Conservation (phyloP, 1,140 invertebrate genomes). For the Drosophila melanogaster region Release_6_plus_ISO1_MT NT_037436.4:774001-774500, state of each 20-base stretch:
- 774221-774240: slow-evolving; percentile 72
- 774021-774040: slow-evolving; percentile 19
- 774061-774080: slow-evolving; percentile 56
- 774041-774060: slow-evolving; percentile 51
- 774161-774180: not conserved
- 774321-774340: not conserved
- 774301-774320: not conserved
- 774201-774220: slow-evolving; percentile 45
- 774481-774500: slow-evolving; percentile 6
- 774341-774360: no score
- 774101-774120: slow-evolving; percentile 51
- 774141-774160: slow-evolving; percentile 27
- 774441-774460: not conserved
- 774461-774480: slow-evolving; percentile 1
- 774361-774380: no score
- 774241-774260: slow-evolving; percentile 56
- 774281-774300: slow-evolving; percentile 17
- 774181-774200: slow-evolving; percentile 15
- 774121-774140: slow-evolving; percentile 58
- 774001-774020: not conserved
- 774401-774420: not conserved
- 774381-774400: no score
- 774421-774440: not conserved
- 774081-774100: slow-evolving; percentile 68
- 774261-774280: slow-evolving; percentile 13